Conservation (phyloP, 2,113 vertebrate species). For the Lanius ludovicianus region DNA sequence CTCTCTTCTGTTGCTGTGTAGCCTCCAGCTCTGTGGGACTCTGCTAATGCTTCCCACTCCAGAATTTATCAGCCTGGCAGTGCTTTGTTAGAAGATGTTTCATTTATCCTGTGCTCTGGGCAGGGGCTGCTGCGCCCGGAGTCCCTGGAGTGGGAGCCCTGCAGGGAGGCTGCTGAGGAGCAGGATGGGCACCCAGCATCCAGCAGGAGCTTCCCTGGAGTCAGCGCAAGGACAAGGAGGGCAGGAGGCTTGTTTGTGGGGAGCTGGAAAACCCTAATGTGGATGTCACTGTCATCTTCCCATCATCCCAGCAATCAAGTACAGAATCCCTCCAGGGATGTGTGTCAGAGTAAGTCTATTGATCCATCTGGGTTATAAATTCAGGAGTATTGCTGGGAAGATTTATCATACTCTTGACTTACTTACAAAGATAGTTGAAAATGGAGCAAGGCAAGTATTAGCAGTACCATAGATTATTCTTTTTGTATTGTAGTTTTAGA, state of each 20-base stretch:
- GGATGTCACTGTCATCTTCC: not conserved
- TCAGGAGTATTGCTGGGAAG: not conserved
- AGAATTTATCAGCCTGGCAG: not conserved
- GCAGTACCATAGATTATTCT: not conserved
- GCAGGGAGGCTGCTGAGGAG: not conserved
- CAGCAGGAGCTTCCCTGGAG: not conserved
- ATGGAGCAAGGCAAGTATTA: not conserved
- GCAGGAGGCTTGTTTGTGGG: fast-evolving
- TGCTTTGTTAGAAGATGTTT: not conserved
- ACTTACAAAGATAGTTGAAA: not conserved
- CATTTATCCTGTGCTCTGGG: fast-evolving
- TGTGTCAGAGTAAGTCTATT: fast-evolving
- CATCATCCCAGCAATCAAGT: not conserved
- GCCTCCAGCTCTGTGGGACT: not conserved
- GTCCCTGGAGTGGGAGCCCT: fast-evolving
- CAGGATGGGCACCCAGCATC: not conserved
- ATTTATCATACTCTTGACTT: not conserved
- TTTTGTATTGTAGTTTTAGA: not conserved
- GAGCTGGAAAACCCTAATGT: fast-evolving
- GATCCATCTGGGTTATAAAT: not conserved
- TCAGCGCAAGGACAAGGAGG: not conserved
- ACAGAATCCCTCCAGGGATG: not conserved
- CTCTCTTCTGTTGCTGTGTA: not conserved
- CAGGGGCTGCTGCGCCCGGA: not conserved
- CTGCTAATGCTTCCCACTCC: not conserved